Conservation (phyloP, 2,797 vertebrate genomes). For the Characodon lateralis region DNA sequence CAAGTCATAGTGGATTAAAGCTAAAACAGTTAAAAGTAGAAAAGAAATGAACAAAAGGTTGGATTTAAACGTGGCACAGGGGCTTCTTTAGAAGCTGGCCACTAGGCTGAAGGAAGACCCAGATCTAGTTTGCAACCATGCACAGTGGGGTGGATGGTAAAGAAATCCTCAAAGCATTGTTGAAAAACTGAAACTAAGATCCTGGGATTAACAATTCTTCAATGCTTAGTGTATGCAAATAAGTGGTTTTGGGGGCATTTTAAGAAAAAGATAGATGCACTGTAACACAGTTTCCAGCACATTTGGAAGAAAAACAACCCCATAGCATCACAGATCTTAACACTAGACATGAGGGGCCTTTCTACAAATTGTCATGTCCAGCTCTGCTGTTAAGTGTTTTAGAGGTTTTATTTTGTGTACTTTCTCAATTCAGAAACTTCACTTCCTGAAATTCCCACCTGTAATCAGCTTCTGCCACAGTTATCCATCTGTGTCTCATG, state of each 20-base stretch:
- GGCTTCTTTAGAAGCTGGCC: neutral
- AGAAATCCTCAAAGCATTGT: neutral
- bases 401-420: too few species aligned
- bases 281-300: neutral
- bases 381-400: too few species aligned
- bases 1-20: neutral
- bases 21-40: neutral
- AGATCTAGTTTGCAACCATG: neutral
- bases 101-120: neutral
- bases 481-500: too few species aligned
- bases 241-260: too few species aligned
- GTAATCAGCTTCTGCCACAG: too few species aligned
- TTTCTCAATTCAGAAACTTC: too few species aligned
- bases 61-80: neutral
- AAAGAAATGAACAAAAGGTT: neutral
- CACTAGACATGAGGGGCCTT: neutral
- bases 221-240: too few species aligned
- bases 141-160: neutral
- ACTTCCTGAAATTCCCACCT: too few species aligned
- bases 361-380: neutral
- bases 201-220: neutral
- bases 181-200: neutral
- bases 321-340: neutral
- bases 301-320: neutral
- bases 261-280: too few species aligned